Base-by-base conservation (phyloP, 2,797 vertebrate species). In the Mormyrus hasselquistii region DNA sequence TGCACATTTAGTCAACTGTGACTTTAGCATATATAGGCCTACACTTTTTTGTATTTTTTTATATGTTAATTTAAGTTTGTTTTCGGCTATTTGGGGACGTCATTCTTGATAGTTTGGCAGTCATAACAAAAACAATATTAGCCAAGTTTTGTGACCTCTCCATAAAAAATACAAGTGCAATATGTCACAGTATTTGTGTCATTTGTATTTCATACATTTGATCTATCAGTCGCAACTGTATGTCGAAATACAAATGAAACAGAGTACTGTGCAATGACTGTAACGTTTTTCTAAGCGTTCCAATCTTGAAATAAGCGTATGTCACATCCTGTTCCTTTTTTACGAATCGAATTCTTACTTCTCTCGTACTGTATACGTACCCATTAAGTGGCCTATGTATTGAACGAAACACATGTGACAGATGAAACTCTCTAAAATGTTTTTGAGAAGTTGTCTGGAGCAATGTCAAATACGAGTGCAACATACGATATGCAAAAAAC, bases 251-350 rank as follows among this genome's bases (percentile, higher is more conserved):
- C 4, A 41, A 41, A 76, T 76, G 34, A 14, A 41, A 41, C n/a
- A 82, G 14, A 47, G 41, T 47, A 47, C 19, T 47, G 41, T 47
- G 38, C 44, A 82, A 82, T n/a, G 19, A 44, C 76, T 47, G 7
- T 22, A 44, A 44, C 41, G 8, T 47, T 82, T 82, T 10, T 44
- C 41, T 22, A 82, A 47, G 76, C 10, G 41, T 44, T 0, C 16
- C 76, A 82, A 10, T 47, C 19, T 82, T 82, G 41, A 82, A 82
- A 82, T 82, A 47, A 82, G 41, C 41, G 14, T n/a, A 8, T 82
- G 76, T 82, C 76, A 82, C 41, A 82, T n/a, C 76, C 76, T 82
- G 41, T 82, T 82, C 76, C 41, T 41, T 47, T 82, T 82, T 34
- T 41, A 6, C 34, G 34, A 82, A 82, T 22, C 19, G 38, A 82